Evolutionary conservation across 2,888 invertebrate genomes (phyloP).

Genomic region (Catonia carolina): DNA sequence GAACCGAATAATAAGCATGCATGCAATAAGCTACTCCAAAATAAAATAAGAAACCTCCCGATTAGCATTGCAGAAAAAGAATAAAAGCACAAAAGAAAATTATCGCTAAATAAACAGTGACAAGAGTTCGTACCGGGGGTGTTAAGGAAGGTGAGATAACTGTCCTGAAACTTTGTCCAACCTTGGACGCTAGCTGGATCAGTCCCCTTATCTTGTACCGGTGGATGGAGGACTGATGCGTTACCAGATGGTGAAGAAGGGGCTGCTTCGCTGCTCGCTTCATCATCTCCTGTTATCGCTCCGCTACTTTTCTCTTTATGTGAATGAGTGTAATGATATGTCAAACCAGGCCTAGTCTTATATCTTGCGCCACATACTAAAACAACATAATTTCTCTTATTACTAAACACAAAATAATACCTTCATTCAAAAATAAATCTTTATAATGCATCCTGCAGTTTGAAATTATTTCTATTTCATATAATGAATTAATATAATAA

Average conservation of each 20-base stretch:
- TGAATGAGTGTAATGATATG: slow-evolving; percentile 92
- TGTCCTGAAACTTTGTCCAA: slow-evolving; percentile 47
- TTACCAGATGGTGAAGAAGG: slow-evolving; percentile 27
- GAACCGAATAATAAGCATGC: no score
- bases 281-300: slow-evolving; percentile 31
- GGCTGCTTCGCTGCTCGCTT: slow-evolving; percentile 28
- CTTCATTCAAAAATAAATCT: no score
- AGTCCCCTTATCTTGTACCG: slow-evolving; percentile 49
- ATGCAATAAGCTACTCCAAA: no score
- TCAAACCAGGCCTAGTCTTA: slow-evolving; percentile 92
- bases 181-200: slow-evolving; percentile 46
- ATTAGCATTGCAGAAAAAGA: no score
- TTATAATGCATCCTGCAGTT: no score
- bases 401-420: no score
- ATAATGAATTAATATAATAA: no score
- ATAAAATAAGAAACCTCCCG: no score
- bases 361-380: slow-evolving; percentile 92
- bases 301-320: slow-evolving; percentile 49
- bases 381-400: no score
- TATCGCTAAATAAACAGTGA: no score
- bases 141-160: slow-evolving; percentile 46
- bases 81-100: no score
- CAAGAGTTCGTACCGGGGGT: slow-evolving; percentile 39
- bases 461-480: no score
- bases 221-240: slow-evolving; percentile 38